Percentiles rank a stretch among this genome's conserved stretches.
phyloP scores from a whole-genome alignment of 2,113 vertebrate genomes.

The Athene cunicularia region DNA sequence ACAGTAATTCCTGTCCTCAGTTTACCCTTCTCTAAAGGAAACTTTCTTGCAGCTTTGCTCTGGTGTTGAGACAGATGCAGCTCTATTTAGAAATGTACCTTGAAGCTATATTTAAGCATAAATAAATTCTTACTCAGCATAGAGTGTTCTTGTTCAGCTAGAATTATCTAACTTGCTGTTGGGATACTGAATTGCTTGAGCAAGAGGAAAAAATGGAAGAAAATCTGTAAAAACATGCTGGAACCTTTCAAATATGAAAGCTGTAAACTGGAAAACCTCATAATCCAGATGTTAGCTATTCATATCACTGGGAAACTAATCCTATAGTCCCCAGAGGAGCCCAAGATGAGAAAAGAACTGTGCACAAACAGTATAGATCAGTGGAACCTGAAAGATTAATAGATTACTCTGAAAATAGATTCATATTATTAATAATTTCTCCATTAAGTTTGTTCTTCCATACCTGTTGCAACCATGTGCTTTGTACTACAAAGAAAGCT shows the following conservation, averaged over 20 bases:
- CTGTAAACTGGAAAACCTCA: background rate
- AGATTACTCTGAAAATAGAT: background rate
- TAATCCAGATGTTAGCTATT: background rate
- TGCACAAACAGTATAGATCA: background rate
- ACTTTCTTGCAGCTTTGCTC: background rate
- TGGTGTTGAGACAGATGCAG: background rate
- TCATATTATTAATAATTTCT: background rate
- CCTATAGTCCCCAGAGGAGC: background rate
- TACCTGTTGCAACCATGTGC: background rate
- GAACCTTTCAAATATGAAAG: background rate
- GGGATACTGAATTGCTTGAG: background rate
- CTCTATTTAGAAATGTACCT: background rate
- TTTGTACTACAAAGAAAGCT: background rate
- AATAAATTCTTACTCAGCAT: background rate
- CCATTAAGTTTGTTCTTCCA: background rate
- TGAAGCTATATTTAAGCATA: background rate
- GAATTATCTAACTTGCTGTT: background rate
- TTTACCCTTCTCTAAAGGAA: background rate
- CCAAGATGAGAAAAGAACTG: background rate
- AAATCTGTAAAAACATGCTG: background rate
- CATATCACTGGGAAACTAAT: background rate
- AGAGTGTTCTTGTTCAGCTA: background rate
- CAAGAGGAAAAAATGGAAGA: background rate
- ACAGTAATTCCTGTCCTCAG: background rate
- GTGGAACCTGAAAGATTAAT: background rate